Evolutionary conservation across 2,888 invertebrate genomes (phyloP), one percentile per base, ranked within the genome.

Genomic region (Dryocosmus kuriphilus): DNA sequence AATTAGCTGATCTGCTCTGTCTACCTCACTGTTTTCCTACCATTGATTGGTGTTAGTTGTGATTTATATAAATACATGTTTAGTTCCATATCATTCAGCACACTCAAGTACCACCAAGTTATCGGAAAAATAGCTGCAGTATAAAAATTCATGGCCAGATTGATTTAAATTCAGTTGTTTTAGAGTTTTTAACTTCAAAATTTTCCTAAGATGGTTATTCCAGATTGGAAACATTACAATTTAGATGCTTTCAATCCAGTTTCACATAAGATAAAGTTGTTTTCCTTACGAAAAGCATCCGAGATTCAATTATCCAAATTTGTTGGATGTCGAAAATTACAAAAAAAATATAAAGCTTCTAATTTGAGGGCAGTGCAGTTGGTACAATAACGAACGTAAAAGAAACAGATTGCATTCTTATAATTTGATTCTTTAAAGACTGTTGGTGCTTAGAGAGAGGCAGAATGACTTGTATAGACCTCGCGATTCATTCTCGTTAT

Each of bases 1-100:
- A 88, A 89, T 84, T 84, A 83, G 86, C 86, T 89, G 86, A 89
- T 89, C 85, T 89, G 88, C 88, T 89, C 89, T 89, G 88, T 89
- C 86, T 86, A 88, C 86, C 85, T 85, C 83, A 89, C 84, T 89
- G 87, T 89, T 87, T 86, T 88, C 87, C 87, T 88, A 89, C 85
- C 86, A 87, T 88, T 87, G 87, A 89, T 89, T 87, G 86, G 87
- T 89, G 89, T 89, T 89, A 89, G 89, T 86, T 89, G 89, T 89
- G 85, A 88, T 86, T 71, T 51, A 19, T 51, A 71, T 71, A 71
- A 27, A 85, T 84, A 83, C 82, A 84, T 86, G 85, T 87, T 84
- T 75, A 80, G 82, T 82, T 77, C 77, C 79, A 77, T 80, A 75
- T 82, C 78, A 75, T 85, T 77, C 77, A 76, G 82, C 81, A 83